These are phyloP conservation scores for Bombus sibiricus DNA, from an alignment of 1,140 invertebrate species.

Conservation along the genomic window DNA sequence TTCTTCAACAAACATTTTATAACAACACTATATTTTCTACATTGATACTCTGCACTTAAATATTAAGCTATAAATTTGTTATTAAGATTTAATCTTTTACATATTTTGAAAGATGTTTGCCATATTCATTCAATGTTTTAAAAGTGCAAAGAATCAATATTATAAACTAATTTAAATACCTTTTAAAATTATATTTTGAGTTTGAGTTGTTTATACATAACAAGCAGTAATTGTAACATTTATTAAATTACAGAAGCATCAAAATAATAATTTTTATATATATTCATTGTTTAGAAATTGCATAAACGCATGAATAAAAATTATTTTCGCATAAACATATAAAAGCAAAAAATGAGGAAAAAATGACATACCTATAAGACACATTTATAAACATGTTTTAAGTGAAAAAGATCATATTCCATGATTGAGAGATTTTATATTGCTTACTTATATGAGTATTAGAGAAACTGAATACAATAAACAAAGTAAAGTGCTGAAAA, in stretches of 20 bases:
- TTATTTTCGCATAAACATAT: constrained; percentile 30
- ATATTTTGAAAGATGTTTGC: constrained; percentile 17
- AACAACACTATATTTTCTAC: neutral
- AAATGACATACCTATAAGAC: constrained; percentile 21
- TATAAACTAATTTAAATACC: constrained; percentile 11
- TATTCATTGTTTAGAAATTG: constrained; percentile 14
- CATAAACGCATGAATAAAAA: constrained; percentile 17
- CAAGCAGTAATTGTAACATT: constrained; percentile 41
- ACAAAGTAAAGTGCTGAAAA: neutral
- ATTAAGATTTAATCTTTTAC: neutral
- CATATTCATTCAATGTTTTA: neutral
- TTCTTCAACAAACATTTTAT: constrained; percentile 34
- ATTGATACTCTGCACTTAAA: constrained; percentile 33
- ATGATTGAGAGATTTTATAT: constrained; percentile 43
- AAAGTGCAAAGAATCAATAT: constrained; percentile 35
- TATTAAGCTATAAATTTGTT: neutral
- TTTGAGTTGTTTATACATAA: constrained; percentile 17
- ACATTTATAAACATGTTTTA: constrained; percentile 32
- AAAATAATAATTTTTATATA: constrained; percentile 35
- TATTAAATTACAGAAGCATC: constrained; percentile 24
- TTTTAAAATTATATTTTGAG: neutral
- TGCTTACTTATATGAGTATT: neutral
- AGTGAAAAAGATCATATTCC: constrained; percentile 15
- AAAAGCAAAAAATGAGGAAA: constrained; percentile 20
- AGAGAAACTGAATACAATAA: neutral